phyloP scores from a whole-genome alignment of 2,888 invertebrate genomes.

The Sceliomorpha sp. region DNA sequence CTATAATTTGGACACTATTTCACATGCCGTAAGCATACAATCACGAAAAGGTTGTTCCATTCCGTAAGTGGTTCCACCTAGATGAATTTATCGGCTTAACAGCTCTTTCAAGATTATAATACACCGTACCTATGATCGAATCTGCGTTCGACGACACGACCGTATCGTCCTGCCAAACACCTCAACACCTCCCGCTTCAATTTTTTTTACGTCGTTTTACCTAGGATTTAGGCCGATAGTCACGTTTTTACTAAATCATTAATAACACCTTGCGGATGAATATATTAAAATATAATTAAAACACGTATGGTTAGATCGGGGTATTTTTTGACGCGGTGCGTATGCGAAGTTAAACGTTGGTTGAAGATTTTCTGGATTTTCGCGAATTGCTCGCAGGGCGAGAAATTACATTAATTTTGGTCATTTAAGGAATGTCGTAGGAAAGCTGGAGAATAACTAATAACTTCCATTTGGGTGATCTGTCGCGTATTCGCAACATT shows the following conservation, averaged over 20 bases:
- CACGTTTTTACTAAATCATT: slow-evolving; percentile 31
- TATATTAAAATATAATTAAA: slow-evolving; percentile 9
- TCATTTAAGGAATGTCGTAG: too few relatives aligned
- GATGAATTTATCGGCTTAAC: slow-evolving; percentile 73
- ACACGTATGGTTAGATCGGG: too few relatives aligned
- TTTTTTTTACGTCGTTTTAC: too few relatives aligned
- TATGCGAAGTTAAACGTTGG: too few relatives aligned
- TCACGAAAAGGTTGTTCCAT: slow-evolving; percentile 74
- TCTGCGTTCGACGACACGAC: slow-evolving; percentile 16
- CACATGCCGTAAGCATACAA: slow-evolving; percentile 72
- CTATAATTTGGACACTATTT: slow-evolving; percentile 77
- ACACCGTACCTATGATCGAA: slow-evolving; percentile 49
- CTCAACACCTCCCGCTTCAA: slow-evolving; percentile 3
- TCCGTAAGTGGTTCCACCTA: slow-evolving; percentile 70
- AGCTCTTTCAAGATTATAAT: slow-evolving; percentile 64
- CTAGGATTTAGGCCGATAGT: too few relatives aligned
- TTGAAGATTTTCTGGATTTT: too few relatives aligned
- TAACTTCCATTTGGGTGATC: too few relatives aligned
- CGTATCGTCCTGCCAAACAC: background rate
- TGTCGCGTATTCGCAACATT: too few relatives aligned
- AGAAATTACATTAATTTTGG: too few relatives aligned
- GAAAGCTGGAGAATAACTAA: too few relatives aligned
- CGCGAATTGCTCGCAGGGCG: too few relatives aligned
- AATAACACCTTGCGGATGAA: slow-evolving; percentile 10
- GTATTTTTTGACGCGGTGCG: too few relatives aligned